Evolutionary conservation across 2,113 vertebrate genomes (phyloP).

Genomic region (Pterocles orientalis): DNA sequence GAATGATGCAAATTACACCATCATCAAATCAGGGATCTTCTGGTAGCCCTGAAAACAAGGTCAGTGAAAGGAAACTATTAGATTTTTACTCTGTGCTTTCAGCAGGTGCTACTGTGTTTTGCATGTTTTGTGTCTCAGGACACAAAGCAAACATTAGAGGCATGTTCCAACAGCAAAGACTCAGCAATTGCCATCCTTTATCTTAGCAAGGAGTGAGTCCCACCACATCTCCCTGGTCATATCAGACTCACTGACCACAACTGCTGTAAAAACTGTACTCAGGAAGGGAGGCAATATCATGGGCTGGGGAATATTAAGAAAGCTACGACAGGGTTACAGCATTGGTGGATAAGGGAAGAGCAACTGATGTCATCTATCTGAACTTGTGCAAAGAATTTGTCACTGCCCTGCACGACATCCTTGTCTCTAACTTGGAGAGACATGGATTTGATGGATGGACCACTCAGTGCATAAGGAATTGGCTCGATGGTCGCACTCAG

Average conservation of each 20-base stretch:
- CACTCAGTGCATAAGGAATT: no score
- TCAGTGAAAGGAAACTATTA: not conserved
- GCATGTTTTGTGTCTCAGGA: not conserved
- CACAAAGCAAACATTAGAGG: not conserved
- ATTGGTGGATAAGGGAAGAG: no score
- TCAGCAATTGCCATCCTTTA: not conserved
- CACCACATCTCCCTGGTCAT: not conserved
- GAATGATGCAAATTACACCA: not conserved
- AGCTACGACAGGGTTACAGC: not conserved
- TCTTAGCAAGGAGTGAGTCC: not conserved
- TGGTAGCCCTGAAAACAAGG: not conserved
- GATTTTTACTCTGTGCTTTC: not conserved
- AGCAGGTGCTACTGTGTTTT: not conserved
- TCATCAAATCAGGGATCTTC: not conserved
- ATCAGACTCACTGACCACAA: not conserved
- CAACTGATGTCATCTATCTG: no score
- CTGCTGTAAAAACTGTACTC: not conserved
- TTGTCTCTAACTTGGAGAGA: no score
- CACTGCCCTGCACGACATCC: no score
- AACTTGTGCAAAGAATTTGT: no score
- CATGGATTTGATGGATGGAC: no score
- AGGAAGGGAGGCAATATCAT: not conserved
- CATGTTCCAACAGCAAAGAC: not conserved
- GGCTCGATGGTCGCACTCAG: no score
- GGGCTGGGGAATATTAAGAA: not conserved